Base-by-base conservation (phyloP, 2,113 vertebrate species). In the Acanthochromis polyacanthus region DNA sequence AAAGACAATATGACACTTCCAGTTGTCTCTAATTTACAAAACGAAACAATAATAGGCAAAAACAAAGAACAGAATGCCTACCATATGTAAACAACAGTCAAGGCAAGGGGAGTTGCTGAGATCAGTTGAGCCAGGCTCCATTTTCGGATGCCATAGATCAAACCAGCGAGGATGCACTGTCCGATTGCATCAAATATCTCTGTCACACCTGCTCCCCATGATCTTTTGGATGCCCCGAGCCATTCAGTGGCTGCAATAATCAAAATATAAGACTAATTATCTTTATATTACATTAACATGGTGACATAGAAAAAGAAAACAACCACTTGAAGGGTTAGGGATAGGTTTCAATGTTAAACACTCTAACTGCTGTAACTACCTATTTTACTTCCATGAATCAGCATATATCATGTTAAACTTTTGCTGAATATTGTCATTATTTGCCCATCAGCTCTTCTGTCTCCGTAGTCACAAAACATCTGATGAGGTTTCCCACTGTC, bases 101-200 rank as follows among this genome's bases (percentile, higher is more conserved):
- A 17, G 4, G 89, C 75, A 0, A 91, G 0, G 0, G 93, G 92
- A 0, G 28, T 66, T 0, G 91, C 84, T 23, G 90, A 79, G 3
- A 88, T 78, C 0, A 95, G 83, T 5, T 97, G 83, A 38, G 95
- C 69, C 10, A 90, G 22, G 80, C 95, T 94, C 96, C 95, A 96
- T 90, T 94, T 89, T 1, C 56, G 89, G 57, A 96, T 45, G 0
- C 60, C 78, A 0, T 95, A 96, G 46, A 94, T 87, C 1, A 95
- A 8, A 0, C 94, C 95, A 1, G 95, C 89, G 1, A 96, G 61
- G 1, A 77, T 0, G 8, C 69, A 72, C 50, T 75, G 45, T 5
- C 86, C 86, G 10, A 83, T 0, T 22, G 81, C 64, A 19, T 10
- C 3, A 25, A 86, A 77, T 0, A 86, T 4, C 72, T 82, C 76